phyloP scores from a whole-genome alignment of 2,113 vertebrate genomes.

The Falcunculus frontatus region DNA sequence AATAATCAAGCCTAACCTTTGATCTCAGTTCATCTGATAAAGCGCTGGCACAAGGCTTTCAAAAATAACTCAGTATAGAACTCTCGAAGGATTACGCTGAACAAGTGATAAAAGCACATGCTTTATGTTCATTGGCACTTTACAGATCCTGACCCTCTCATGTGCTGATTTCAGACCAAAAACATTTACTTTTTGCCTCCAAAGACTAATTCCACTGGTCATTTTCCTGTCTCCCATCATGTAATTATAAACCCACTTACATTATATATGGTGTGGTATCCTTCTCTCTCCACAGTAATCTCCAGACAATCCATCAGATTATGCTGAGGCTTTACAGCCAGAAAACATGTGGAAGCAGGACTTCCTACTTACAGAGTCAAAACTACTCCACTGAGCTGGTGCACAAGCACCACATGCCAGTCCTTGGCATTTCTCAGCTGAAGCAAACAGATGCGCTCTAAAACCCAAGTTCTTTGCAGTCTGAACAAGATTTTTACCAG shows the following conservation, averaged over 20 bases:
- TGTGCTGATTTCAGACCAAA: not conserved
- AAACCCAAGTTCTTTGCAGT: not conserved
- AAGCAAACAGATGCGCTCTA: not conserved
- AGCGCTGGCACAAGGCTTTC: not conserved
- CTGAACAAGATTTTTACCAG: not conserved
- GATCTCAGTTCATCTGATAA: slow-evolving; percentile 44
- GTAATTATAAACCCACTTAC: not conserved
- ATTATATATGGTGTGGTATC: not conserved
- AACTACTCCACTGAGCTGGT: not conserved
- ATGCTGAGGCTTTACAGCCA: not conserved
- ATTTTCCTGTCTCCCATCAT: not conserved
- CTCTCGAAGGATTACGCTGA: not conserved
- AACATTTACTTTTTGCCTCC: not conserved
- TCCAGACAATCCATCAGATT: not conserved
- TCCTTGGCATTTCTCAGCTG: not conserved
- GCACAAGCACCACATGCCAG: not conserved
- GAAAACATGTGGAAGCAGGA: not conserved
- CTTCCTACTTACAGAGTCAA: not conserved
- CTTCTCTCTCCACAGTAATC: not conserved
- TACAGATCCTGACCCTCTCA: not conserved
- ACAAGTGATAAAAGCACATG: slow-evolving; percentile 18
- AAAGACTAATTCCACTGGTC: not conserved
- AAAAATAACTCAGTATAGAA: not conserved
- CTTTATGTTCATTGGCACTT: slow-evolving; percentile 21
- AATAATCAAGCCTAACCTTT: slow-evolving; percentile 21